Conservation (phyloP, 2,797 vertebrate genomes). For the Sebastes diploproa region DNA sequence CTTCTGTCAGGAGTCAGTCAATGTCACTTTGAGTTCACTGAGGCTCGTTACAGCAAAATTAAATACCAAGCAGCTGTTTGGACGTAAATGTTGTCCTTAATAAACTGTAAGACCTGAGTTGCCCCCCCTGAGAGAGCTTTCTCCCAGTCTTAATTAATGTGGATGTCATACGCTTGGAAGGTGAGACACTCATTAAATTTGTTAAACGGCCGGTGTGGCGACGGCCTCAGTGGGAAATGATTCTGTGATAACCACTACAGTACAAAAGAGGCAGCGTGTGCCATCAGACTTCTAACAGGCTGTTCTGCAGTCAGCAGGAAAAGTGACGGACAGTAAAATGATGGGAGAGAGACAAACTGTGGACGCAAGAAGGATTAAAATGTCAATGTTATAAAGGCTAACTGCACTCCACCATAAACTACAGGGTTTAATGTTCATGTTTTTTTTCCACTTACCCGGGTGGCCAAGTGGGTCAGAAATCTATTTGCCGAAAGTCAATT, state of each 20-base stretch:
- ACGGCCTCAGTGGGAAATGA: constrained; percentile 35
- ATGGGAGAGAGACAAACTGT: background rate
- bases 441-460: too few relatives aligned
- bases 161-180: constrained; percentile 51
- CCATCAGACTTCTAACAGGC: constrained; percentile 55
- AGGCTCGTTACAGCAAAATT: constrained; percentile 56
- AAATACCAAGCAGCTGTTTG: constrained; percentile 62
- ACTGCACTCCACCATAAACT: background rate
- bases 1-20: constrained; percentile 17
- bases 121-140: constrained; percentile 21
- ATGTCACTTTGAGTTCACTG: constrained; percentile 55
- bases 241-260: constrained; percentile 48
- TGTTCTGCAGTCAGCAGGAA: constrained; percentile 22
- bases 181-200: constrained; percentile 61
- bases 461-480: too few relatives aligned
- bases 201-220: constrained; percentile 44
- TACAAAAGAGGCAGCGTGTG: constrained; percentile 38
- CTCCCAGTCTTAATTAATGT: constrained; percentile 61
- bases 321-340: constrained; percentile 1
- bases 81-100: constrained; percentile 60
- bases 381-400: background rate
- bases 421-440: background rate
- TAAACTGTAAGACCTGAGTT: constrained; percentile 50
- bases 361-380: background rate
- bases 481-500: too few relatives aligned